These are phyloP conservation scores for Melipona quadrifasciata DNA, from an alignment of 1,140 invertebrate genomes.

Conservation along the genomic window DNA sequence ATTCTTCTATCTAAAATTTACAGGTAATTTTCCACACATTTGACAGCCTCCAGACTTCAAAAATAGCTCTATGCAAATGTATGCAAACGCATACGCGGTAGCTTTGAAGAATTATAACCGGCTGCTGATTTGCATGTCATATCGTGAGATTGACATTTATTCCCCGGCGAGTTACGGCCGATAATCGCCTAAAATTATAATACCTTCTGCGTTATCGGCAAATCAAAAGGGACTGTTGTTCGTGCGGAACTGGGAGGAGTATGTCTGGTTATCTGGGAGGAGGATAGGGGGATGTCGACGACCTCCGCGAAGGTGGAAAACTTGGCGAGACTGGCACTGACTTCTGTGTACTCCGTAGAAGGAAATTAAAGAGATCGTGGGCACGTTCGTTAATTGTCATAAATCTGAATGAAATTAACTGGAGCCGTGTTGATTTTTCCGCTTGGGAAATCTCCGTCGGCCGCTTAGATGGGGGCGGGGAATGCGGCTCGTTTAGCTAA, in stretches of 20 bases:
- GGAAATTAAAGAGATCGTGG: constrained; percentile 58
- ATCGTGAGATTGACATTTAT: too few relatives aligned
- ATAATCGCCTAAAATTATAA: too few relatives aligned
- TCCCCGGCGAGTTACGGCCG: too few relatives aligned
- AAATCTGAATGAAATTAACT: constrained; percentile 74
- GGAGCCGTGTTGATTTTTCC: constrained; percentile 72
- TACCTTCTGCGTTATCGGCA: too few relatives aligned
- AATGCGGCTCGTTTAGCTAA: constrained; percentile 57
- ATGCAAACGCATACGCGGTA: background rate
- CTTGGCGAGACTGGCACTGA: background rate
- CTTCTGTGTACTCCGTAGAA: constrained; percentile 16
- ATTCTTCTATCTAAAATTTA: too few relatives aligned
- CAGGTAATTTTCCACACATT: background rate
- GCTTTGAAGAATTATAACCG: background rate
- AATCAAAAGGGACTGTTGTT: background rate
- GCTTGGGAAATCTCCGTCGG: constrained; percentile 54
- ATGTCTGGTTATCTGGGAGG: background rate
- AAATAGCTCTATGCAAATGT: background rate
- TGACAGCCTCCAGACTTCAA: background rate
- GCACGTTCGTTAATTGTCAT: constrained; percentile 71
- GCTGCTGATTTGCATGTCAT: background rate
- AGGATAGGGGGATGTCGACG: constrained; percentile 15
- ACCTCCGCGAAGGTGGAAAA: constrained; percentile 18
- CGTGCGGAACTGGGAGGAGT: background rate
- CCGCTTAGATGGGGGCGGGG: constrained; percentile 29